phyloP scores from a whole-genome alignment of 2,113 vertebrate species.

The Geococcyx californianus region DNA sequence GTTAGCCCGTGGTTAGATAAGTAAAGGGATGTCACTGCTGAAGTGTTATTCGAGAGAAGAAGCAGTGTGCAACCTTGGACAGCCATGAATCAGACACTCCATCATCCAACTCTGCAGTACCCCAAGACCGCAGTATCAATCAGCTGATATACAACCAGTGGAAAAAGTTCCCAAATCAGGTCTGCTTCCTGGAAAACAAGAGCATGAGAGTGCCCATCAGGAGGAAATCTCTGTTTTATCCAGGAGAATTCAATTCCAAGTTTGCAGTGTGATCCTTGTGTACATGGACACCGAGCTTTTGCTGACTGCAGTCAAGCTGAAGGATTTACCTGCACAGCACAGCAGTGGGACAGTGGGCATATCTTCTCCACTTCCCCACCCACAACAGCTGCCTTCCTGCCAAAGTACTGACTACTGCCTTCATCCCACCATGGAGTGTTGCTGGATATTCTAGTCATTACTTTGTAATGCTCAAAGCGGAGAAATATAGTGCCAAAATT shows the following conservation, averaged over 20 bases:
- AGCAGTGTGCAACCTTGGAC: neutral
- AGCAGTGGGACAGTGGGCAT: accelerated
- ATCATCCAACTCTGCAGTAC: neutral
- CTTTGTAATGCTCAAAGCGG: neutral
- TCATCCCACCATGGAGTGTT: accelerated
- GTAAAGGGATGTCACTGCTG: neutral
- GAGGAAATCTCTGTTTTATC: neutral
- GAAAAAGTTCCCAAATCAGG: neutral
- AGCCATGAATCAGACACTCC: neutral
- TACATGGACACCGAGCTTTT: neutral
- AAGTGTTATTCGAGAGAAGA: neutral
- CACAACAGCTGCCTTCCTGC: accelerated
- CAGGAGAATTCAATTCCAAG: neutral
- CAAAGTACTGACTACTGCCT: accelerated
- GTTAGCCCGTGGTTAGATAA: neutral
- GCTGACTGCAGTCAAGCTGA: neutral
- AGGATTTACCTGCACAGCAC: neutral
- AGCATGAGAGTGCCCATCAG: neutral
- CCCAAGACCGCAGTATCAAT: neutral
- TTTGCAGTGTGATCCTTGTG: neutral
- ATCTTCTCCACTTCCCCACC: neutral
- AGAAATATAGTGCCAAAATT: neutral
- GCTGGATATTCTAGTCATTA: neutral
- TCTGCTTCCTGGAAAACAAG: neutral
- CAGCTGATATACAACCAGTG: neutral